A percentile compares a stretch with the other conserved stretches of the same genome.
Evolutionary conservation across 37 sponge, comb jelly and placozoan species (phyloP).

Genomic region (Halichondria panicea): DNA sequence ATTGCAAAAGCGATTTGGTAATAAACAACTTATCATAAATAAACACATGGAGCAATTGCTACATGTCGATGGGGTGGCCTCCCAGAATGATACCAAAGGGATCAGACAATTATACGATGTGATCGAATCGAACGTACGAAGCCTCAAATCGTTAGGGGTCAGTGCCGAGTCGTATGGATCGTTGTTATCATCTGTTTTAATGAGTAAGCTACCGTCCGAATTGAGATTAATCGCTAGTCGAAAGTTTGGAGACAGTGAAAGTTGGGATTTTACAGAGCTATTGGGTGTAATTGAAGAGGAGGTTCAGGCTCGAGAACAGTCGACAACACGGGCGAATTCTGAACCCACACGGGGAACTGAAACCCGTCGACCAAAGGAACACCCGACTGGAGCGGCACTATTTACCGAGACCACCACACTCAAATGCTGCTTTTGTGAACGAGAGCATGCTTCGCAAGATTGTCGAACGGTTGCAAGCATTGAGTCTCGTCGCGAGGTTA

Average conservation of each 20-base stretch:
- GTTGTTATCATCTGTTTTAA: conserved; percentile 24
- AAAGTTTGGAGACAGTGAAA: conserved; percentile 11
- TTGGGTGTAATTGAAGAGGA: conserved; percentile 18
- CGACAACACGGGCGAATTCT: neutral
- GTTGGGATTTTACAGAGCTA: conserved; percentile 21
- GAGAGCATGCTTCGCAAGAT: conserved; percentile 5
- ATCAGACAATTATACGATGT: conserved; percentile 32
- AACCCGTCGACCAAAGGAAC: conserved; percentile 13
- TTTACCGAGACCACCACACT: neutral
- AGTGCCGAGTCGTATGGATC: conserved; percentile 12
- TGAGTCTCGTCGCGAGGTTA: neutral
- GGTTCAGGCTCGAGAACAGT: conserved; percentile 27
- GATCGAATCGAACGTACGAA: conserved; percentile 22
- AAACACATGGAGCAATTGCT: conserved; percentile 41
- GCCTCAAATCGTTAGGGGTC: conserved; percentile 30
- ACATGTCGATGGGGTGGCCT: conserved; percentile 5
- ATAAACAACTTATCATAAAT: conserved; percentile 22
- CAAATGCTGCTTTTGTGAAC: conserved; percentile 28
- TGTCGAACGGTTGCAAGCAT: conserved; percentile 15
- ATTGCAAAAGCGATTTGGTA: conserved; percentile 30
- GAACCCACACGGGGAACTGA: too few species aligned
- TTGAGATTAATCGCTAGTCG: conserved; percentile 12
- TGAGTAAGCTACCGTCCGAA: conserved; percentile 36
- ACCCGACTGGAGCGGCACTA: conserved; percentile 19
- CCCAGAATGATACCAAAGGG: conserved; percentile 18